Evolutionary conservation across 2,797 vertebrate species (phyloP).

Genomic region (Setipinna tenuifilis): DNA sequence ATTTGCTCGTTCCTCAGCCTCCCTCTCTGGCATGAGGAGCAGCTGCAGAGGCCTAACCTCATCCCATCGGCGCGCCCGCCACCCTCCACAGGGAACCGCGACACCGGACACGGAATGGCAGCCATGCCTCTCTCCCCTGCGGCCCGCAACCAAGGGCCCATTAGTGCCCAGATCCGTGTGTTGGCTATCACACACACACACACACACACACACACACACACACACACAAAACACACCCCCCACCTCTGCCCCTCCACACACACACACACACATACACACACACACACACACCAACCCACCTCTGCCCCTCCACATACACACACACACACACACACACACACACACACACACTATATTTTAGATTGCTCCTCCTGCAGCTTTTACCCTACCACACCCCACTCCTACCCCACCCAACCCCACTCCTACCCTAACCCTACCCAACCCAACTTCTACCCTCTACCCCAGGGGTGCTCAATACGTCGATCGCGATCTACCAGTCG

Average conservation of each 20-base stretch:
- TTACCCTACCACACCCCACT: too few species aligned
- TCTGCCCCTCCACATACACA: background rate
- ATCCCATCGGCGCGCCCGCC: conserved; percentile 20
- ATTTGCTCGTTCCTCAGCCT: background rate
- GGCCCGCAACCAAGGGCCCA: conserved; percentile 20
- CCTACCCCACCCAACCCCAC: too few species aligned
- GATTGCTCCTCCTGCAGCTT: too few species aligned
- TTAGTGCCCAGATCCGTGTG: conserved; percentile 34
- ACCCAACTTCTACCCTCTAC: too few species aligned
- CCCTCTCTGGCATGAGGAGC: conserved; percentile 28
- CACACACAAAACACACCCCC: too few species aligned
- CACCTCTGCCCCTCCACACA: background rate
- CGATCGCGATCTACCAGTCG: too few species aligned
- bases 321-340: too few species aligned
- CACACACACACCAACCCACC: too few species aligned
- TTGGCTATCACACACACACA: conserved; percentile 11
- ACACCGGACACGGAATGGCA: conserved; percentile 39
- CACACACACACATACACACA: background rate
- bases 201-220: too few species aligned
- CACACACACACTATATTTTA: conserved; percentile 18
- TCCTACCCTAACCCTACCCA: too few species aligned
- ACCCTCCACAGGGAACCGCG: conserved; percentile 42
- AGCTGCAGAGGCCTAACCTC: conserved; percentile 34
- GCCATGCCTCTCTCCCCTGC: background rate
- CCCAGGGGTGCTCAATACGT: too few species aligned